Percentiles rank a stretch among this genome's conserved stretches.
These are phyloP conservation scores for Sebastes jordani DNA, from an alignment of 2,797 vertebrate genomes.

Conservation along the genomic window DNA sequence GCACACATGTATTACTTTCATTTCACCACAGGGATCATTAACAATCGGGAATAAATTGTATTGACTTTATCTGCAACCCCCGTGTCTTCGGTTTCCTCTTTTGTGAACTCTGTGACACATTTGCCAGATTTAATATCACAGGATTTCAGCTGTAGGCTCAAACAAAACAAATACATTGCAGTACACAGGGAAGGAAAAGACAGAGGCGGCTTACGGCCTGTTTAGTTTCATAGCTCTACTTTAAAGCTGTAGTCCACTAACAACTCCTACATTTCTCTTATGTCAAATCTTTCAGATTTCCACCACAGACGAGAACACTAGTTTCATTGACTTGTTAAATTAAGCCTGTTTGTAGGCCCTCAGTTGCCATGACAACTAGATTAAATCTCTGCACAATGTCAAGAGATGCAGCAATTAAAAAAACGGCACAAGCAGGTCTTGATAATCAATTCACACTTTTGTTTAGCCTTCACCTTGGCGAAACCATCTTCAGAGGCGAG, in stretches of 20 bases:
- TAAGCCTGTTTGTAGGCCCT: constrained; percentile 10
- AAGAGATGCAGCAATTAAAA: constrained; percentile 46
- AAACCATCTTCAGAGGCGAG: neutral
- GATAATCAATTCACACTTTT: constrained; percentile 22
- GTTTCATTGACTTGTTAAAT: constrained; percentile 45
- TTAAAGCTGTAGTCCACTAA: constrained; percentile 4
- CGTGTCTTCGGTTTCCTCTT: neutral
- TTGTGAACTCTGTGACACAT: neutral
- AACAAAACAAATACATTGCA: neutral
- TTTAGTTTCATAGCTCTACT: constrained; percentile 5
- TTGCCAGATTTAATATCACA: neutral
- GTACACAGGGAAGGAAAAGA: neutral
- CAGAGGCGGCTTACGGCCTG: neutral
- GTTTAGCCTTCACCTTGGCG: constrained; percentile 3
- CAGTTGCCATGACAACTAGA: constrained; percentile 58
- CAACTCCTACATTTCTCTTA: constrained; percentile 25
- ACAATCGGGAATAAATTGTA: neutral
- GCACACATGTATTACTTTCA: neutral
- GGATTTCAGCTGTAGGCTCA: neutral
- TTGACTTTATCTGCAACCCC: neutral
- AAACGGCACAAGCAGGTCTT: neutral
- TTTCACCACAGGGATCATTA: neutral
- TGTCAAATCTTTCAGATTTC: constrained; percentile 44
- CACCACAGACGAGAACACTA: constrained; percentile 19
- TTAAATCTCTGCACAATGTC: constrained; percentile 31